Base-by-base conservation (phyloP, 2,113 vertebrate species). In the Phrynosoma platyrhinos region DNA sequence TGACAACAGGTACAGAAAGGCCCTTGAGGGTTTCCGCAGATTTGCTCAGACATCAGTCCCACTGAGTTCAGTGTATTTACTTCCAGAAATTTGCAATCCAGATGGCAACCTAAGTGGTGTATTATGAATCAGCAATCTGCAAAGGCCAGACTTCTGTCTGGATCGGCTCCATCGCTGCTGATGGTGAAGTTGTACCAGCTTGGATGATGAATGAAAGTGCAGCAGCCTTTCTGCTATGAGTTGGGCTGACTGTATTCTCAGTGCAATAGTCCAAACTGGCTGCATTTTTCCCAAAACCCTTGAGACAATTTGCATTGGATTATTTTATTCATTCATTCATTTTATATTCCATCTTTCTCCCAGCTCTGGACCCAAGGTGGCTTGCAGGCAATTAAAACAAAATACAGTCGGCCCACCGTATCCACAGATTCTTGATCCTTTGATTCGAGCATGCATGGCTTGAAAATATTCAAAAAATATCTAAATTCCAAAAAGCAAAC, bases 81-180 rank as follows among this genome's bases (percentile, higher is more conserved):
- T 42, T 18, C 74, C 16, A 8, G 42, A 7, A 2, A n/a, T 55
- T n/a, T 3, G 2, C 8, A 9, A 9, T 9, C 1, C 18, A 12
- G 5, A 20, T 16, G 40, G 25, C 64, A 30, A 14, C 8, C 25
- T 47, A 47, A 72, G 23, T 42, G 68, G 47, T 53, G 13, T 66
- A 32, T 64, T 64, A 62, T 89, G 88, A 80, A 52, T 84, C 87
- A 84, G 76, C 68, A 36, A 6, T 72, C 23, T 80, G 40, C 71
- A 82, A 36, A 85, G 5, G 62, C 52, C 58, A 23, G 62, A 68
- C n/a, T 76, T 20, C 27, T 16, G 14, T 16, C 71, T 85, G 42
- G n/a, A 58, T 18, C 5, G 16, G 2, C 4, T 62, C 82, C 76
- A 42, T 7, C 10, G 52, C 20, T 5, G 52, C 20, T 5, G 69